Evolutionary conservation across 1,140 invertebrate species (phyloP).

Genomic region (Drosophila bifasciata): DNA sequence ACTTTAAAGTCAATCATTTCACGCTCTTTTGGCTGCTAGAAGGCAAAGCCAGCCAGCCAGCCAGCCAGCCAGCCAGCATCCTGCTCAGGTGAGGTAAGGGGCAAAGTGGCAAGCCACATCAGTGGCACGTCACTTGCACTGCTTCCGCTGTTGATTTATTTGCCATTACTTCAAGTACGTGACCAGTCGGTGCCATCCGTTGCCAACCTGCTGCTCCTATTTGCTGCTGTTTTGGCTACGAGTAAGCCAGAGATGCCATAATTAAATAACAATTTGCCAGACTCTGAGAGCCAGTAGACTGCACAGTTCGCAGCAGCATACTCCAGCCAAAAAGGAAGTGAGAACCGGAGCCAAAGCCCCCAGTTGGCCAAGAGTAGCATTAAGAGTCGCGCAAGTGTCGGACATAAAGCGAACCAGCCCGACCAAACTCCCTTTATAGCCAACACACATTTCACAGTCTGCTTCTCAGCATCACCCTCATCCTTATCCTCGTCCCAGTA

Average conservation of each 20-base stretch:
- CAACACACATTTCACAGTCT: conserved; percentile 24
- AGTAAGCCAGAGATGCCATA: conserved; percentile 46
- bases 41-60: too few relatives aligned
- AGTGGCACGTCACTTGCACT: conserved; percentile 45
- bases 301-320: conserved; percentile 13
- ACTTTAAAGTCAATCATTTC: conserved; percentile 77
- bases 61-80: too few relatives aligned
- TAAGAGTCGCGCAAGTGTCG: conserved; percentile 33
- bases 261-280: conserved; percentile 69
- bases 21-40: neutral
- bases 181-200: conserved; percentile 30
- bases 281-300: conserved; percentile 1
- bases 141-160: conserved; percentile 70
- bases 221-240: too few relatives aligned
- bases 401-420: conserved; percentile 44
- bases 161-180: conserved; percentile 53
- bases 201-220: neutral
- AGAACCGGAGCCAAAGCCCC: neutral
- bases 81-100: conserved; percentile 19
- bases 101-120: conserved; percentile 17
- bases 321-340: conserved; percentile 29
- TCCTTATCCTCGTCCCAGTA: neutral
- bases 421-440: conserved; percentile 47
- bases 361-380: conserved; percentile 7
- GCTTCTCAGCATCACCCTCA: too few relatives aligned